A percentile compares a stretch with the other conserved stretches of the same genome.
These are phyloP conservation scores for Xestia xanthographa DNA, from an alignment of 2,888 invertebrate species.

Conservation along the genomic window DNA sequence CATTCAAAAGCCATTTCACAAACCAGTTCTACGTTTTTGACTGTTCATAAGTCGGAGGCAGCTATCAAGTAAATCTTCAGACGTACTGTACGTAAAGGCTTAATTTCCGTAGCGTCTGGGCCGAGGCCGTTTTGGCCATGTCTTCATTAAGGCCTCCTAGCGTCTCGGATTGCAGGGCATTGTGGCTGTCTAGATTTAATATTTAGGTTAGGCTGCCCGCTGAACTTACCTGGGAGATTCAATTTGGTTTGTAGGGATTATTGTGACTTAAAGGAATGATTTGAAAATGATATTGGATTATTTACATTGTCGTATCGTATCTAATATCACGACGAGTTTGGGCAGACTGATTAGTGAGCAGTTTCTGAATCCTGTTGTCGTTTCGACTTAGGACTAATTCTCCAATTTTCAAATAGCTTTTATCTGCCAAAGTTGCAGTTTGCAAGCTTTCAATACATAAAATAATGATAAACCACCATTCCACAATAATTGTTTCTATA, in stretches of 20 bases:
- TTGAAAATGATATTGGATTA: not conserved
- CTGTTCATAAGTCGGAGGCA: slow-evolving; percentile 11
- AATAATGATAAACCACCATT: not conserved
- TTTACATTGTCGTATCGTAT: not conserved
- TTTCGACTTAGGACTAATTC: not conserved
- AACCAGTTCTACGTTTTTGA: not conserved
- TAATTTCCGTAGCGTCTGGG: slow-evolving; percentile 57
- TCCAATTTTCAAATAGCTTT: not conserved
- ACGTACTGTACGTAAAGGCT: slow-evolving; percentile 17
- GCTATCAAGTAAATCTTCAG: slow-evolving; percentile 35
- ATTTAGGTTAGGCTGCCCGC: slow-evolving; percentile 25
- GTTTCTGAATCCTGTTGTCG: not conserved
- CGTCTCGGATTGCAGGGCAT: slow-evolving; percentile 43
- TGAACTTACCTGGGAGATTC: slow-evolving; percentile 11
- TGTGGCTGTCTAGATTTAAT: slow-evolving; percentile 52
- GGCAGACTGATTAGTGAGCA: not conserved
- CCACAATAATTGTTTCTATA: not conserved
- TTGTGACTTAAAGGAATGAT: not conserved
- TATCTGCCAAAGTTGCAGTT: not conserved
- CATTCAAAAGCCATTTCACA: not conserved
- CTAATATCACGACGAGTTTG: not conserved
- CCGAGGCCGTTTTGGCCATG: slow-evolving; percentile 26
- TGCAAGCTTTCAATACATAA: not conserved
- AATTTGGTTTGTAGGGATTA: slow-evolving; percentile 2
- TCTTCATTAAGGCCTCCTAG: slow-evolving; percentile 53